Conservation (phyloP, 2,797 vertebrate species). For the Pangasius mekongensis region DNA sequence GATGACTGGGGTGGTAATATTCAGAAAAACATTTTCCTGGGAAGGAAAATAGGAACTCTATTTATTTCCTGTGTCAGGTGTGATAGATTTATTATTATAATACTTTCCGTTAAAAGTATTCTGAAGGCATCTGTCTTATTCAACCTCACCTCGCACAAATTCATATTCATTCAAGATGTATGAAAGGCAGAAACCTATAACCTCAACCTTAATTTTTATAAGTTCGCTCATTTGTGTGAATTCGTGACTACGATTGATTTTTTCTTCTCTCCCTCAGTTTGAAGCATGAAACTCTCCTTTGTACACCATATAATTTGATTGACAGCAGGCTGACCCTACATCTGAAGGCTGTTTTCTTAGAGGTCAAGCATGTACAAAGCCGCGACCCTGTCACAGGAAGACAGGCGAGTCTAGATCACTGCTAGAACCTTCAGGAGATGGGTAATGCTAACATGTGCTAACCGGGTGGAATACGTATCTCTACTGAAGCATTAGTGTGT, state of each 20-base stretch:
- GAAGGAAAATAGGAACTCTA: slow-evolving; percentile 12
- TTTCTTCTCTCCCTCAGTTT: not conserved
- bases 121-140: not conserved
- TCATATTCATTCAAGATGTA: not conserved
- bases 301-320: not conserved
- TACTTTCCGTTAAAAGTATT: not conserved
- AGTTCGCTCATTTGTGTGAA: not conserved
- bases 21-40: slow-evolving; percentile 6
- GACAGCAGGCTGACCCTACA: slow-evolving; percentile 32
- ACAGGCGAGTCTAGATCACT: slow-evolving; percentile 24
- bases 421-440: not conserved
- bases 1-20: slow-evolving; percentile 16
- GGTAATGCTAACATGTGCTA: slow-evolving; percentile 43
- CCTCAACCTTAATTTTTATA: not conserved
- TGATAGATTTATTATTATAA: not conserved
- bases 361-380: slow-evolving; percentile 41
- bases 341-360: slow-evolving; percentile 48
- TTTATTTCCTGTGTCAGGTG: slow-evolving; percentile 14
- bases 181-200: not conserved
- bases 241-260: not conserved
- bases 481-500: slow-evolving; percentile 13
- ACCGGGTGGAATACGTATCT: slow-evolving; percentile 37
- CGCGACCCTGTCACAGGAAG: slow-evolving; percentile 31
- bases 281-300: slow-evolving; percentile 28
- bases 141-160: not conserved